These are phyloP conservation scores for Ptychodera flava DNA, from an alignment of 35 echinoderm and acorn worm genomes.

Conservation along the genomic window DNA sequence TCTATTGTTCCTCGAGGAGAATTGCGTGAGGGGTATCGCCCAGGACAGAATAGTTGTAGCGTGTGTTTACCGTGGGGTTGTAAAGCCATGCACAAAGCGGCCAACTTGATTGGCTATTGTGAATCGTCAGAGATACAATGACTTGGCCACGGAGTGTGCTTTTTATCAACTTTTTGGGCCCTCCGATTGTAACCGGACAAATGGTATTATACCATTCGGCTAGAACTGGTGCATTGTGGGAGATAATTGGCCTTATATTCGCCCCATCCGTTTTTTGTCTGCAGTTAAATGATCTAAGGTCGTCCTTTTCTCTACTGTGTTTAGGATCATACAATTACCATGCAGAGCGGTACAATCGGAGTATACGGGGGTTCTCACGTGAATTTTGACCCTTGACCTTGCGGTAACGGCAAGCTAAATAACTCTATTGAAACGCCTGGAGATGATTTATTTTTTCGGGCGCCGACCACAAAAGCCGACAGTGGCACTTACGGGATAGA, in stretches of 20 bases:
- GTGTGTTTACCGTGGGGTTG: background rate
- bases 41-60: background rate
- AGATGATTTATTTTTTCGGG: background rate
- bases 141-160: background rate
- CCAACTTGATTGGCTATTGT: background rate
- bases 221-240: background rate
- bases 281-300: background rate
- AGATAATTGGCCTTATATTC: background rate
- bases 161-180: background rate
- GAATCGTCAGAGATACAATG: background rate
- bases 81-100: background rate
- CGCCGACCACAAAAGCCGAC: background rate
- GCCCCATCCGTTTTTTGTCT: background rate
- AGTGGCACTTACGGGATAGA: background rate
- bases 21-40: background rate
- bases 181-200: background rate
- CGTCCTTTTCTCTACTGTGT: background rate
- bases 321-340: background rate
- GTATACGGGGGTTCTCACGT: background rate
- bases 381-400: background rate
- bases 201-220: background rate
- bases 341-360: background rate
- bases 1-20: background rate
- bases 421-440: background rate
- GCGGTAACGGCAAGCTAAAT: background rate